phyloP scores from a whole-genome alignment of 2,888 invertebrate species.

The Cyrtodaria siliqua region DNA sequence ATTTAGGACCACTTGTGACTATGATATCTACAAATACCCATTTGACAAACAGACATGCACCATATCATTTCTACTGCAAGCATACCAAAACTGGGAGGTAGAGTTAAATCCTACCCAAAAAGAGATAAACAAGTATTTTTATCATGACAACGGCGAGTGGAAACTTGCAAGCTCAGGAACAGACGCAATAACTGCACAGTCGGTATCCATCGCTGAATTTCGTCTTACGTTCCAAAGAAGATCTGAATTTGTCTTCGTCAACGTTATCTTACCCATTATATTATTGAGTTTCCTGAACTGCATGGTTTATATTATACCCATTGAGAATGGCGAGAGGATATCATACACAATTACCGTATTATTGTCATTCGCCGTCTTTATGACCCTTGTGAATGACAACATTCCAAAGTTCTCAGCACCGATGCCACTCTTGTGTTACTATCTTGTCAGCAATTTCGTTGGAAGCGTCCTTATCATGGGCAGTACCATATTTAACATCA shows the following conservation, averaged over 20 bases:
- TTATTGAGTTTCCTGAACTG: slow-evolving; percentile 28
- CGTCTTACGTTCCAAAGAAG: neutral
- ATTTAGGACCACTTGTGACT: slow-evolving; percentile 36
- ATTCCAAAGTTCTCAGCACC: slow-evolving; percentile 20
- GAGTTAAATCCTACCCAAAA: slow-evolving; percentile 6
- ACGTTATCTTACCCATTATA: slow-evolving; percentile 8
- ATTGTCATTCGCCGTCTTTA: slow-evolving; percentile 42
- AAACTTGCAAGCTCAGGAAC: slow-evolving; percentile 1
- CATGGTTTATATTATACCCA: slow-evolving; percentile 27
- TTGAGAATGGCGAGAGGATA: slow-evolving; percentile 37
- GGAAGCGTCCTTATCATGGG: slow-evolving; percentile 29
- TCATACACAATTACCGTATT: slow-evolving; percentile 36
- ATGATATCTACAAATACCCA: slow-evolving; percentile 43
- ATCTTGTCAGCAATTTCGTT: slow-evolving; percentile 19
- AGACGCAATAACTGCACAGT: neutral
- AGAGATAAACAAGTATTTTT: slow-evolving; percentile 8
- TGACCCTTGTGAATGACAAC: slow-evolving; percentile 38
- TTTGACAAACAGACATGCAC: slow-evolving; percentile 48
- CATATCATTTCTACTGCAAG: slow-evolving; percentile 28
- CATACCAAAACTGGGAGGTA: slow-evolving; percentile 17
- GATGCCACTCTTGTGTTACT: slow-evolving; percentile 37
- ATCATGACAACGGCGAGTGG: slow-evolving; percentile 48
- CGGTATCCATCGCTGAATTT: slow-evolving; percentile 5
- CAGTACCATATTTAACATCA: slow-evolving; percentile 12
- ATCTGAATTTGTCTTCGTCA: slow-evolving; percentile 26